Conservation (phyloP, 2,888 invertebrate species). For the Isoperla grammatica region DNA sequence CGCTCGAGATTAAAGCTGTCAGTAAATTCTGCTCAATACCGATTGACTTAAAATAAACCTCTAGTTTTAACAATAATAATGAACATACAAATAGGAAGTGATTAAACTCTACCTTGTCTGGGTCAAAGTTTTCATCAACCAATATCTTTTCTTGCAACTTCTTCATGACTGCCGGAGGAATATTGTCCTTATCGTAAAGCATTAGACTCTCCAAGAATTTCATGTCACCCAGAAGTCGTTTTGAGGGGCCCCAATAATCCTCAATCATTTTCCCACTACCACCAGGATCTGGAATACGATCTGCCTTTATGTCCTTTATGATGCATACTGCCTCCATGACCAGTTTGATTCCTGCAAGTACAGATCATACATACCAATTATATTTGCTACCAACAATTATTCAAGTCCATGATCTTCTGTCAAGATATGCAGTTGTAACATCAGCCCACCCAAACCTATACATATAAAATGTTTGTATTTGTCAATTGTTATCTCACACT, state of each 20-base stretch:
- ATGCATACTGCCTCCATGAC: constrained; percentile 96
- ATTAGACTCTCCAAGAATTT: constrained; percentile 85
- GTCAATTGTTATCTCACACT: too few relatives aligned
- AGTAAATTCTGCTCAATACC: too few relatives aligned
- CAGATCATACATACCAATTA: too few relatives aligned
- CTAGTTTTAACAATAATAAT: too few relatives aligned
- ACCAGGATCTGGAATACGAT: constrained; percentile 73
- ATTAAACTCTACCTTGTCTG: constrained; percentile 64
- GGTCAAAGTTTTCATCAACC: constrained; percentile 82
- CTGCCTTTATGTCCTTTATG: constrained; percentile 85
- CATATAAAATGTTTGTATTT: too few relatives aligned
- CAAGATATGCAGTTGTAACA: too few relatives aligned
- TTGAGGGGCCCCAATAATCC: constrained; percentile 91
- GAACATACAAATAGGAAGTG: too few relatives aligned
- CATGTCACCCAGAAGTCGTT: constrained; percentile 81
- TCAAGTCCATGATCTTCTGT: too few relatives aligned
- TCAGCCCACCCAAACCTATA: too few relatives aligned
- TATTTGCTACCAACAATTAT: too few relatives aligned
- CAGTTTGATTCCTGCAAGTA: constrained; percentile 55
- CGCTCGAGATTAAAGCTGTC: too few relatives aligned
- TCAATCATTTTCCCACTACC: constrained; percentile 77
- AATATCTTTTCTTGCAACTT: constrained; percentile 75
- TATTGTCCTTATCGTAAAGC: constrained; percentile 90
- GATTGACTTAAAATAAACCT: too few relatives aligned
- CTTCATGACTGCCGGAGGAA: constrained; percentile 75